These are phyloP conservation scores for Labeo rohita DNA, from an alignment of 2,113 vertebrate genomes.

Conservation along the genomic window DNA sequence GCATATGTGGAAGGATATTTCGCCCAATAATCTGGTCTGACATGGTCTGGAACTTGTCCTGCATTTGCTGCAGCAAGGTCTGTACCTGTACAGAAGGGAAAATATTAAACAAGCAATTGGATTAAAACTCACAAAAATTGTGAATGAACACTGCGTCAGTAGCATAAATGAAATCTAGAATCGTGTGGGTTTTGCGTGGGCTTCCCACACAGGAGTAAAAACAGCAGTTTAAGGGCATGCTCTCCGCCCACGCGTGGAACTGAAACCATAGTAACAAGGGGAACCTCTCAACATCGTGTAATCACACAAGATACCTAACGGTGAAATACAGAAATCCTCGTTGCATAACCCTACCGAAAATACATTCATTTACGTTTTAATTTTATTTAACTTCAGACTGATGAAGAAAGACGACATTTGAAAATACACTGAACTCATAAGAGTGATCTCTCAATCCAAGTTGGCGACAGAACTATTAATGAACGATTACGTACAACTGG, in stretches of 20 bases:
- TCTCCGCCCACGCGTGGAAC: slow-evolving; percentile 34
- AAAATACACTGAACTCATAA: no score
- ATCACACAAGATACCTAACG: slow-evolving; percentile 4
- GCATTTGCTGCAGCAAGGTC: slow-evolving; percentile 70
- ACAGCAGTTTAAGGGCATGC: slow-evolving; percentile 38
- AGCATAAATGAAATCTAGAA: neutral
- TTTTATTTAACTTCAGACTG: neutral
- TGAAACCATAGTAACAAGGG: slow-evolving; percentile 49
- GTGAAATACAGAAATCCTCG: neutral
- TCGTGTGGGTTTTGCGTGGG: slow-evolving; percentile 38
- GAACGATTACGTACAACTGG: neutral
- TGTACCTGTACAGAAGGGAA: slow-evolving; percentile 82
- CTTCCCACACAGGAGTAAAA: slow-evolving; percentile 29
- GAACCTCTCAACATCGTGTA: slow-evolving; percentile 17
- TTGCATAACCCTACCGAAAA: neutral
- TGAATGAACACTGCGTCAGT: neutral
- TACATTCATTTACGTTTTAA: neutral
- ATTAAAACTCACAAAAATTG: neutral
- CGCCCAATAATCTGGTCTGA: slow-evolving; percentile 98
- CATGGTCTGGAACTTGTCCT: slow-evolving; percentile 98
- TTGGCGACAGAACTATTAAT: neutral
- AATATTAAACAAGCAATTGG: neutral
- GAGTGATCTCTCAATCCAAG: neutral
- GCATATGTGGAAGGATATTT: slow-evolving; percentile 86
- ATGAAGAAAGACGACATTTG: neutral